Conservation (phyloP, 2,113 vertebrate species). For the Perca fluviatilis region DNA sequence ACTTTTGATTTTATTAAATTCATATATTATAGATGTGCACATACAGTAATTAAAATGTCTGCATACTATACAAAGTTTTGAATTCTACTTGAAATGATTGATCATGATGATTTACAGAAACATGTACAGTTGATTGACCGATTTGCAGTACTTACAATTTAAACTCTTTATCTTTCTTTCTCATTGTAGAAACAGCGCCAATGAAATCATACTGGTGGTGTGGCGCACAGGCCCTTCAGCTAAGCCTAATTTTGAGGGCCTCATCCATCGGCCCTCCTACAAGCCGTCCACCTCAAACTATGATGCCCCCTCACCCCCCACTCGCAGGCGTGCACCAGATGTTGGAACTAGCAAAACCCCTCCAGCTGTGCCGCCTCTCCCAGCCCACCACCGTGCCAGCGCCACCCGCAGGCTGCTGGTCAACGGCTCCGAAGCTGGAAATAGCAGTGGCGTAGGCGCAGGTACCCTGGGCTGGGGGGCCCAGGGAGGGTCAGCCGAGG, state of each 20-base stretch:
- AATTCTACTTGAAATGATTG: not conserved
- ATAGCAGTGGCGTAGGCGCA: slow-evolving; percentile 28
- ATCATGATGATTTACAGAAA: not conserved
- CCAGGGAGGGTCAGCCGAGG: slow-evolving; percentile 84
- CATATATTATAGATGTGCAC: not conserved
- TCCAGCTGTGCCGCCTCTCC: slow-evolving; percentile 75
- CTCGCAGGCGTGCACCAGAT: slow-evolving; percentile 80
- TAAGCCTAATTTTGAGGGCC: slow-evolving; percentile 87
- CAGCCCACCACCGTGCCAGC: slow-evolving; percentile 87
- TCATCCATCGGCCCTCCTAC: slow-evolving; percentile 90
- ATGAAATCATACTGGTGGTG: slow-evolving; percentile 92
- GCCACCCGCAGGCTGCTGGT: slow-evolving; percentile 88
- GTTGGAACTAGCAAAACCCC: slow-evolving; percentile 83
- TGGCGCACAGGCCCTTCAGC: slow-evolving; percentile 91
- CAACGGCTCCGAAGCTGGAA: slow-evolving; percentile 78
- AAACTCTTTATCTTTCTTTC: not conserved
- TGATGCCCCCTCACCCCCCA: slow-evolving; percentile 88
- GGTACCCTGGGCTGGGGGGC: slow-evolving; percentile 81
- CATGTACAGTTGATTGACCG: not conserved
- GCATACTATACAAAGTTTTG: not conserved
- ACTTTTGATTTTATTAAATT: not conserved
- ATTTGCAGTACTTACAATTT: not conserved
- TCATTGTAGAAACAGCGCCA: slow-evolving; percentile 88
- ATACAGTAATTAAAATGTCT: not conserved
- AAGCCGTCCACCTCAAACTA: slow-evolving; percentile 85